Percentiles rank a stretch among this genome's conserved stretches.
Evolutionary conservation across 2,797 vertebrate genomes (phyloP).

Genomic region (Cynodonichthys magdalenae): DNA sequence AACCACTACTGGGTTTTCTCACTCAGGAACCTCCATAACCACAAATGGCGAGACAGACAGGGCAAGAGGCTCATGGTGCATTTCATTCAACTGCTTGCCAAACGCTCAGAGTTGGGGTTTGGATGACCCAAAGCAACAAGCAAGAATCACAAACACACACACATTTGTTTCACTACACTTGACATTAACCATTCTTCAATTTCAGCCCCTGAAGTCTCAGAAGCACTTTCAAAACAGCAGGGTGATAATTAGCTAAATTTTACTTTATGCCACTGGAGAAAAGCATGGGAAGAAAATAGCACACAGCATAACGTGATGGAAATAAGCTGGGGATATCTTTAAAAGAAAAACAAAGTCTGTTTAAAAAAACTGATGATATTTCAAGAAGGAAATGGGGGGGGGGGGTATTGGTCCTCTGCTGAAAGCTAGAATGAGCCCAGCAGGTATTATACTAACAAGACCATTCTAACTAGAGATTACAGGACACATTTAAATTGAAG

Average conservation of each 20-base stretch:
- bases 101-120: conserved; percentile 56
- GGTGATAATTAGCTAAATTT: conserved; percentile 69
- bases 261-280: conserved; percentile 53
- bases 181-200: conserved; percentile 53
- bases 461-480: conserved; percentile 20
- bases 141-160: conserved; percentile 15
- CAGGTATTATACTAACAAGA: conserved; percentile 8
- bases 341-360: conserved; percentile 12
- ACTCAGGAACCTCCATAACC: conserved; percentile 58
- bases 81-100: conserved; percentile 65
- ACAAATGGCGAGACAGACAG: conserved; percentile 61
- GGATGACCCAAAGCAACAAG: conserved; percentile 32
- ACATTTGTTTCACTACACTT: conserved; percentile 27
- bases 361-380: conserved; percentile 17
- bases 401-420: not conserved
- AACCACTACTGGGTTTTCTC: conserved; percentile 45
- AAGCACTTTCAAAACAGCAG: conserved; percentile 35
- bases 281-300: conserved; percentile 41
- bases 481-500: conserved; percentile 26
- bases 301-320: conserved; percentile 15
- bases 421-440: conserved; percentile 9
- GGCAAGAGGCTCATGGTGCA: conserved; percentile 59
- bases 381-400: conserved; percentile 23
- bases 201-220: conserved; percentile 50
- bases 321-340: conserved; percentile 15